Evolutionary conservation across 1,140 invertebrate species (phyloP).

Genomic region (Drosophila orosa): DNA sequence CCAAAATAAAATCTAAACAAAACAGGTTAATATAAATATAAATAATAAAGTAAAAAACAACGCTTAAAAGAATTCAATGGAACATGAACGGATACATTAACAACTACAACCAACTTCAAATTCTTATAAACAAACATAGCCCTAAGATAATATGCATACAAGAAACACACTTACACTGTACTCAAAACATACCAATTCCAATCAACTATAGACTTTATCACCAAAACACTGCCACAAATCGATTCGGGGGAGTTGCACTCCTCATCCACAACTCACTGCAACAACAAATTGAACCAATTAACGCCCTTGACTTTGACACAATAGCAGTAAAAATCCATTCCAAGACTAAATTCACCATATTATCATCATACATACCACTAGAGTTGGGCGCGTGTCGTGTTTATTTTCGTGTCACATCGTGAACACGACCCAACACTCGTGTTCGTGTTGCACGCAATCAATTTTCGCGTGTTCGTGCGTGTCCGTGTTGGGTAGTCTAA

Average conservation of each 20-base stretch:
- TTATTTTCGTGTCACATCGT: too few species aligned
- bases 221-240: constrained; percentile 11
- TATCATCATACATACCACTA: constrained; percentile 23
- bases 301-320: too few species aligned
- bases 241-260: constrained; percentile 16
- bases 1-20: too few species aligned
- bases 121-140: constrained; percentile 30
- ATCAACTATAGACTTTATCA: constrained; percentile 30
- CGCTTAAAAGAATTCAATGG: constrained; percentile 40
- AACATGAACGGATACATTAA: constrained; percentile 37
- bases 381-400: too few species aligned
- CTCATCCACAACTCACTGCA: constrained; percentile 30
- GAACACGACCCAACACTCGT: too few species aligned
- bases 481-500: too few species aligned
- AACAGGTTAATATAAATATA: too few species aligned
- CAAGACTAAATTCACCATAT: constrained; percentile 26
- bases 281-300: too few species aligned
- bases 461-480: too few species aligned
- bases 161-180: constrained; percentile 28
- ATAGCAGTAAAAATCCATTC: constrained; percentile 31
- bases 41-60: too few species aligned
- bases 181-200: constrained; percentile 24
- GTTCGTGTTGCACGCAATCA: too few species aligned
- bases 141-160: constrained; percentile 35
- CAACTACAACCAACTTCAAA: constrained; percentile 35